phyloP scores from a whole-genome alignment of 2,113 vertebrate genomes.

The Puffinus mauretanicus region DNA sequence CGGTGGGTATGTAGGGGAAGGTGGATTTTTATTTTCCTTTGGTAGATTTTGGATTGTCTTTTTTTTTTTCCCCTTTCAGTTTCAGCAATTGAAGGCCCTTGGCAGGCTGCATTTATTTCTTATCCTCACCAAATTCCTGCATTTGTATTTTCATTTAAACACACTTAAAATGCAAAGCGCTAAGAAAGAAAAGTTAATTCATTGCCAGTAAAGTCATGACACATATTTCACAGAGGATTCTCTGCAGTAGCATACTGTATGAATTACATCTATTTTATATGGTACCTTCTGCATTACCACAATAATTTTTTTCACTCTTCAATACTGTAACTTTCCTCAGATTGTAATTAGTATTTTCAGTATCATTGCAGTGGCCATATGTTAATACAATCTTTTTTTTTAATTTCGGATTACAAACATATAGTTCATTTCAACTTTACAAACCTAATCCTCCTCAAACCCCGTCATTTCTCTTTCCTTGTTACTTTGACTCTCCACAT shows the following conservation, averaged over 20 bases:
- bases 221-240: neutral
- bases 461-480: neutral
- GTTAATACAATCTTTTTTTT: neutral
- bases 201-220: neutral
- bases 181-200: neutral
- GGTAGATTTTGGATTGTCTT: neutral
- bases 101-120: neutral
- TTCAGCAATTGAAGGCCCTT: neutral
- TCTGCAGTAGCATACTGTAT: neutral
- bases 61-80: neutral
- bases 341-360: neutral
- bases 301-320: neutral
- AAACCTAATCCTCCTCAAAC: neutral
- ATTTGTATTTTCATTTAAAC: neutral
- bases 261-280: neutral
- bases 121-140: neutral
- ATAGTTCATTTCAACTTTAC: neutral
- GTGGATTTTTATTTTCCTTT: neutral
- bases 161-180: neutral
- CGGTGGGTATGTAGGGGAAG: neutral
- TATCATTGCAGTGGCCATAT: neutral
- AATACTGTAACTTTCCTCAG: neutral
- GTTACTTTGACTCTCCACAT: neutral
- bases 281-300: neutral
- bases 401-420: neutral